phyloP scores from a whole-genome alignment of 1,140 invertebrate genomes.

The Callitettix versicolor region DNA sequence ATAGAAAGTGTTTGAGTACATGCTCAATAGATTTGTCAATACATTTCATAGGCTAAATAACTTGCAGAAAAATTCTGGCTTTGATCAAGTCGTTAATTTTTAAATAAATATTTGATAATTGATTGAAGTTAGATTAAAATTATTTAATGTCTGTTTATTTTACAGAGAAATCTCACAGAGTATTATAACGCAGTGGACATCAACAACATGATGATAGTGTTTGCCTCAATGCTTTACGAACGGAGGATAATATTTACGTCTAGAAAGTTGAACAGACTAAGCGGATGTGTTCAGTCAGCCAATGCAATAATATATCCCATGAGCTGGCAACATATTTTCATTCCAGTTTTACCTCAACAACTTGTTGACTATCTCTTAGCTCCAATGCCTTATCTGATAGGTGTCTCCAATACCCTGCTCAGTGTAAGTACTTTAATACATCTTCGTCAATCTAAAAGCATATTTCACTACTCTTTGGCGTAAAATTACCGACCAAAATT shows the following conservation, averaged over 20 bases:
- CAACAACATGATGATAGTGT: slow-evolving; percentile 86
- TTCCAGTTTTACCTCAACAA: slow-evolving; percentile 74
- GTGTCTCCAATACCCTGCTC: slow-evolving; percentile 73
- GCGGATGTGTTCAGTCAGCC: slow-evolving; percentile 87
- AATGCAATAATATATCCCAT: slow-evolving; percentile 91
- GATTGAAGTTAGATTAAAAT: not conserved
- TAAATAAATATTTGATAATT: not conserved
- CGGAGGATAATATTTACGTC: slow-evolving; percentile 84
- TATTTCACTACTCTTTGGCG: too few species aligned
- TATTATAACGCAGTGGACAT: slow-evolving; percentile 90
- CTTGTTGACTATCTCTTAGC: slow-evolving; percentile 84
- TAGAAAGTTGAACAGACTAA: slow-evolving; percentile 70
- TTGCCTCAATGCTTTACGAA: slow-evolving; percentile 89
- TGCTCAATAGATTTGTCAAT: too few species aligned
- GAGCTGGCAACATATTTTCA: slow-evolving; percentile 97
- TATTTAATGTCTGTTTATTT: slow-evolving; percentile 29
- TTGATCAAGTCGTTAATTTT: not conserved
- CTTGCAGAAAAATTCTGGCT: not conserved
- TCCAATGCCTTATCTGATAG: slow-evolving; percentile 92
- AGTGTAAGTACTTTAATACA: slow-evolving; percentile 44
- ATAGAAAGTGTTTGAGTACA: too few species aligned
- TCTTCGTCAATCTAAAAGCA: too few species aligned
- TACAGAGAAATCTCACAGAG: slow-evolving; percentile 86
- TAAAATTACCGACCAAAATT: too few species aligned
- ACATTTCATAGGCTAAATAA: too few species aligned